Base-by-base conservation (phyloP, 2,113 vertebrate species). In the Hirundichthys speculiger region DNA sequence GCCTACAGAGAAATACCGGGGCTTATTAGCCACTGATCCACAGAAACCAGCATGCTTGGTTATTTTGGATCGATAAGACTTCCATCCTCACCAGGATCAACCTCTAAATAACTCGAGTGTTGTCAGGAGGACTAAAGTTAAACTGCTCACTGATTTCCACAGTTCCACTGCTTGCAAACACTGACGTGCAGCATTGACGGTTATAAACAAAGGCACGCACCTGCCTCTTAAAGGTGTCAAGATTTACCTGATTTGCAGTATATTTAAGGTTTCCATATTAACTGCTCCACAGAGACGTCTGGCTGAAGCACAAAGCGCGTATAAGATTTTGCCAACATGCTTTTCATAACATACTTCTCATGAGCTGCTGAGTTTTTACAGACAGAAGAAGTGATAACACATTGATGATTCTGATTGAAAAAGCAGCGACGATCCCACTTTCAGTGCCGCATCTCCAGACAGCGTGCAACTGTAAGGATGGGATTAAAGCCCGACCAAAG, bases 21-120 rank as follows among this genome's bases (percentile, higher is more conserved):
- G 39, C 42, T 56, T 60, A 59, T 50, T 39, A 18, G 11, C 25
- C 39, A 43, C 52, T 25, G 41, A 74, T 54, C 41, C 43, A 45
- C 27, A 34, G 40, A 34, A 48, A 64, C 50, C 42, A 49, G 11
- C 54, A 3, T n/a, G 18, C n/a, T 40, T 13, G 8, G 51, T 45
- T 54, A 53, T 68, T 67, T 27, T n/a, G 3, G 48, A 24, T 19
- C 4, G 6, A 15, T 10, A 27, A 41, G 40, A 58, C 50, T 14
- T 55, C 13, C 11, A 22, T 58, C 38, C 48, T 51, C 14, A 46
- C 8, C 13, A 9, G 15, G 21, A 38, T 2, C 20, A 51, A 64
- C 46, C 50, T 73, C 56, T 13, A 2, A 24, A 5, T 25, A 20
- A 58, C 38, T 39, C 40, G 38, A 12, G 1, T 27, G 39, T 6